Conservation (phyloP, 2,888 invertebrate species). For the Metacarcinus magister region DNA sequence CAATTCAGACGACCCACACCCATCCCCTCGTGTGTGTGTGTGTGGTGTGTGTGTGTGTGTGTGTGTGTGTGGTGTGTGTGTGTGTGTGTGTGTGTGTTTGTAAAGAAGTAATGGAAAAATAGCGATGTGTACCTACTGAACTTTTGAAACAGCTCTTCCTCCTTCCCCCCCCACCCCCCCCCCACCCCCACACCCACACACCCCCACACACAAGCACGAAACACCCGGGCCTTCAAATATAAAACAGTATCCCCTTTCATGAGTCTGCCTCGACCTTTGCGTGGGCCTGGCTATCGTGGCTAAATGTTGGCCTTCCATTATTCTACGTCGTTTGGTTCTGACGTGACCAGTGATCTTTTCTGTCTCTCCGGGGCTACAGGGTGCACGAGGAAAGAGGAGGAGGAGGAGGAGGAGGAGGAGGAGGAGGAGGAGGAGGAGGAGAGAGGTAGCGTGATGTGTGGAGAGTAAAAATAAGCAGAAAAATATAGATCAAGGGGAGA, state of each 20-base stretch:
- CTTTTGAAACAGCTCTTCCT: too few relatives aligned
- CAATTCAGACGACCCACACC: constrained; percentile 31
- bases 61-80: neutral
- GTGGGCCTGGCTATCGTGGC: neutral
- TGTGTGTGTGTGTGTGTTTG: too few relatives aligned
- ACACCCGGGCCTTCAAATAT: neutral
- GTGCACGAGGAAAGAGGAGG: neutral
- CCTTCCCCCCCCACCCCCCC: neutral
- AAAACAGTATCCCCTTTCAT: neutral
- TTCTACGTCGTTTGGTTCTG: neutral
- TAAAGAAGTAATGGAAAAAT: too few relatives aligned
- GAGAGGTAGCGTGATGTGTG: neutral
- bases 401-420: neutral
- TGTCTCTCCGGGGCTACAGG: neutral
- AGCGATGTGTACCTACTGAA: too few relatives aligned
- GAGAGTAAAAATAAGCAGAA: neutral
- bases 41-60: neutral
- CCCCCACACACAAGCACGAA: neutral
- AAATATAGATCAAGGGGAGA: neutral
- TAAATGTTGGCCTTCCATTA: neutral
- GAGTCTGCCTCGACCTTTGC: neutral
- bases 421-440: neutral
- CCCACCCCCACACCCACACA: neutral
- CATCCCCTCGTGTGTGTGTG: neutral
- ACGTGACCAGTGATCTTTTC: neutral